phyloP scores from a whole-genome alignment of 2,797 vertebrate genomes.

The Lepilemur ruficaudatus region DNA sequence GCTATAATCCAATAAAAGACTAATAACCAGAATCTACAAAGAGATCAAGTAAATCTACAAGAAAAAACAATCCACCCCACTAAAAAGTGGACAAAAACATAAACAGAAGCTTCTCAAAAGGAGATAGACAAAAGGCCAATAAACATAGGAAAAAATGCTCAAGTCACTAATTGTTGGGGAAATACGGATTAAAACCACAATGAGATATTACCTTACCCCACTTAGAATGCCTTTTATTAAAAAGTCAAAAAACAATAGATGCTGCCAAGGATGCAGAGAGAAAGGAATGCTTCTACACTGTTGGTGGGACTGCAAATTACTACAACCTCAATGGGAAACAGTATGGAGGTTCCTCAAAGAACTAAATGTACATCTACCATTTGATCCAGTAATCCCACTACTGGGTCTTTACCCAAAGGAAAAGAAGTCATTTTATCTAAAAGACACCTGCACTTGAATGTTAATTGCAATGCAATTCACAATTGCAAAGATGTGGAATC shows the following conservation, averaged over 20 bases:
- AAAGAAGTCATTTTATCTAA: background rate
- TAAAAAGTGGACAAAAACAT: background rate
- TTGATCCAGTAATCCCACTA: background rate
- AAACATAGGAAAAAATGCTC: background rate
- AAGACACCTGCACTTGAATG: background rate
- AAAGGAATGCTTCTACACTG: background rate
- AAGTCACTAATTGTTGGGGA: background rate
- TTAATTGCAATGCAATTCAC: background rate
- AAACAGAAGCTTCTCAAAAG: background rate
- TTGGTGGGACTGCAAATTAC: background rate
- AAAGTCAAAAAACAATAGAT: background rate
- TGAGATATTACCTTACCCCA: background rate
- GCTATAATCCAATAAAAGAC: background rate
- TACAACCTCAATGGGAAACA: background rate
- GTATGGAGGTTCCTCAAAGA: background rate
- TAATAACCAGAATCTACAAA: background rate
- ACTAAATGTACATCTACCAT: background rate
- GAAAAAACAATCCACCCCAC: background rate
- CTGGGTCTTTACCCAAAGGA: background rate
- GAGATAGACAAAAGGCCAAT: background rate
- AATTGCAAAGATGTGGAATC: background rate
- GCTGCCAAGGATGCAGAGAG: background rate
- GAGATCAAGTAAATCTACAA: background rate
- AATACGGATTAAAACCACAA: background rate
- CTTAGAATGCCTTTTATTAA: background rate